phyloP scores from a whole-genome alignment of 2,113 vertebrate genomes.

The Pipa parva region DNA sequence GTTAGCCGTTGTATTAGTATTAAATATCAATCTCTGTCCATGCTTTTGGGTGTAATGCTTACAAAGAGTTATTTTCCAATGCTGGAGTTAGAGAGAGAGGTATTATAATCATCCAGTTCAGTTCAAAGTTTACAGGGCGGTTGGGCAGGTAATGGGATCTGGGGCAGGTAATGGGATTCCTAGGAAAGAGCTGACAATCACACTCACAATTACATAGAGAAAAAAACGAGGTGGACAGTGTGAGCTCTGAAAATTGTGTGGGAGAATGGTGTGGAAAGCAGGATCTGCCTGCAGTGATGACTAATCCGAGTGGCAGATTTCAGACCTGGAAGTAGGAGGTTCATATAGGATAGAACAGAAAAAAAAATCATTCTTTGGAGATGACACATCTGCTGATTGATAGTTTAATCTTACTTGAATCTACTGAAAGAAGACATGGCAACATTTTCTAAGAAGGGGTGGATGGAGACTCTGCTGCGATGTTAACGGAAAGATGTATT shows the following conservation, averaged over 20 bases:
- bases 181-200: conserved; percentile 12
- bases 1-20: too few species aligned
- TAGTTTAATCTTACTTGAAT: conserved; percentile 3
- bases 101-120: too few species aligned
- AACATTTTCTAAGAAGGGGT: neutral
- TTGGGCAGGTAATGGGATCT: too few species aligned
- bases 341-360: conserved; percentile 17
- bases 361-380: conserved; percentile 9
- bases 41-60: too few species aligned
- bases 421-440: neutral
- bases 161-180: conserved; percentile 2
- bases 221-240: conserved; percentile 22
- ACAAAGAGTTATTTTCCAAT: too few species aligned
- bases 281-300: conserved; percentile 31
- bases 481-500: too few species aligned
- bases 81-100: too few species aligned
- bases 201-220: conserved; percentile 11
- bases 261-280: conserved; percentile 21
- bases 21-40: too few species aligned
- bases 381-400: conserved; percentile 15
- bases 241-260: conserved; percentile 22
- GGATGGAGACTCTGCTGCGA: neutral
- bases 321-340: conserved; percentile 22
- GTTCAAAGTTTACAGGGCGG: too few species aligned
- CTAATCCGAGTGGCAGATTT: conserved; percentile 26